Conservation (phyloP, 2,113 vertebrate species). For the Cebus imitator region DNA sequence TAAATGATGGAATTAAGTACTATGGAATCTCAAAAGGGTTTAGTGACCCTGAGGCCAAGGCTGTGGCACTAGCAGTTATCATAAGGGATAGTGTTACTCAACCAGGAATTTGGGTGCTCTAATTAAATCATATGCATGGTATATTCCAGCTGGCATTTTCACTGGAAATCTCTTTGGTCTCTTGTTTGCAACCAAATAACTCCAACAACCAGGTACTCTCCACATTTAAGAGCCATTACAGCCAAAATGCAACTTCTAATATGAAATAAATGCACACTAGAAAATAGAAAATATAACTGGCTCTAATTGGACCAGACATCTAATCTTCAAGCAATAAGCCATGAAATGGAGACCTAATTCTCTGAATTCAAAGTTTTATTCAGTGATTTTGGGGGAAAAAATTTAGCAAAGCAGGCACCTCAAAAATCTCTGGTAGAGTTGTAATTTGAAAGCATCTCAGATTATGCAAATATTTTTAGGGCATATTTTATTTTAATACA, state of each 20-base stretch:
- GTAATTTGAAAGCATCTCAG: not conserved
- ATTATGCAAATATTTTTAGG: not conserved
- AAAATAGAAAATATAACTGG: not conserved
- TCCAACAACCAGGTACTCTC: not conserved
- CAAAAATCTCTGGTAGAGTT: not conserved
- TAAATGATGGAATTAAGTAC: not conserved
- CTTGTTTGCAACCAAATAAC: not conserved
- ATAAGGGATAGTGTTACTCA: no score
- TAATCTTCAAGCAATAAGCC: not conserved
- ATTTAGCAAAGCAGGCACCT: not conserved
- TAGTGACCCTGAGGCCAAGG: not conserved
- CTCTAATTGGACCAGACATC: not conserved
- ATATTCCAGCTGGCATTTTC: not conserved
- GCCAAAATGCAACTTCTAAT: not conserved
- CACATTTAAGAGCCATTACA: not conserved
- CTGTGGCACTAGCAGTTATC: accelerated
- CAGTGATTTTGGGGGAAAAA: not conserved
- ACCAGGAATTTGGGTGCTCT: not conserved
- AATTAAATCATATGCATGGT: not conserved
- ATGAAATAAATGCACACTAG: not conserved
- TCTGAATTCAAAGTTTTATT: not conserved
- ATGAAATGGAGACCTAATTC: not conserved
- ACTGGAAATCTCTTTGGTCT: not conserved
- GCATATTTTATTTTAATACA: not conserved
- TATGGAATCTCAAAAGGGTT: not conserved